A percentile compares a stretch with the other conserved stretches of the same genome.
These are phyloP conservation scores for Siderastrea siderea DNA, from an alignment of 92 coral and sea anemone species.

Conservation along the genomic window DNA sequence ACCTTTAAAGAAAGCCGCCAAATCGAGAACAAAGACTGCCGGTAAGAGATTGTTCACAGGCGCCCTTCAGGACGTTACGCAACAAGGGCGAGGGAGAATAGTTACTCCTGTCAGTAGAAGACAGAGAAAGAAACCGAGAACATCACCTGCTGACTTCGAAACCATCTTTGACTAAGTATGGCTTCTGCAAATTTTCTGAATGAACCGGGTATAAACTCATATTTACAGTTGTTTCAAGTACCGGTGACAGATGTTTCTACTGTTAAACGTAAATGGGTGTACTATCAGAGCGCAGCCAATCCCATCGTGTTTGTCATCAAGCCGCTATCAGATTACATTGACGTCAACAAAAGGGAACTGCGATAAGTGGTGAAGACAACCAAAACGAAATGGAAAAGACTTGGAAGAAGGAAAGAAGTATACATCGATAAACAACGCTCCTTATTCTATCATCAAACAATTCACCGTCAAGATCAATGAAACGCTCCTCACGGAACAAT, in stretches of 20 bases:
- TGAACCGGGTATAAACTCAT: slow-evolving; percentile 19
- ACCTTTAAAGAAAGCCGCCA: slow-evolving; percentile 12
- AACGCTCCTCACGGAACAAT: slow-evolving; percentile 39
- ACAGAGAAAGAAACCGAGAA: slow-evolving; percentile 27
- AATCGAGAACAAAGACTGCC: background rate
- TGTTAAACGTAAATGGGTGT: slow-evolving; percentile 20
- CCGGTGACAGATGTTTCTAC: slow-evolving; percentile 34
- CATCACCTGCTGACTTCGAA: slow-evolving; percentile 4
- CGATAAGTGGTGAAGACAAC: slow-evolving; percentile 23
- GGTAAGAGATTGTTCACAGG: slow-evolving; percentile 3
- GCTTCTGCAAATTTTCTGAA: slow-evolving; percentile 26
- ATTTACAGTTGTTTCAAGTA: slow-evolving; percentile 10
- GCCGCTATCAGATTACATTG: slow-evolving; percentile 32
- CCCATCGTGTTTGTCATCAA: slow-evolving; percentile 49
- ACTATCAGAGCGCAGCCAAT: slow-evolving; percentile 20
- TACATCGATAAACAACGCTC: background rate
- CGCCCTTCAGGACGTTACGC: background rate
- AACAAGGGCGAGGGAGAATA: slow-evolving; percentile 13
- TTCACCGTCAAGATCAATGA: slow-evolving; percentile 45
- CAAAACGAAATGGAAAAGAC: background rate
- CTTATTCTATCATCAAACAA: slow-evolving; percentile 41
- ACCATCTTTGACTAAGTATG: slow-evolving; percentile 35
- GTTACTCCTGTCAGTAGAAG: slow-evolving; percentile 1
- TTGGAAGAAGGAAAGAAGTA: background rate
- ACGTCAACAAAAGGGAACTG: slow-evolving; percentile 34